Conservation (phyloP, 2,113 vertebrate species). For the Echinops telfairi region DNA sequence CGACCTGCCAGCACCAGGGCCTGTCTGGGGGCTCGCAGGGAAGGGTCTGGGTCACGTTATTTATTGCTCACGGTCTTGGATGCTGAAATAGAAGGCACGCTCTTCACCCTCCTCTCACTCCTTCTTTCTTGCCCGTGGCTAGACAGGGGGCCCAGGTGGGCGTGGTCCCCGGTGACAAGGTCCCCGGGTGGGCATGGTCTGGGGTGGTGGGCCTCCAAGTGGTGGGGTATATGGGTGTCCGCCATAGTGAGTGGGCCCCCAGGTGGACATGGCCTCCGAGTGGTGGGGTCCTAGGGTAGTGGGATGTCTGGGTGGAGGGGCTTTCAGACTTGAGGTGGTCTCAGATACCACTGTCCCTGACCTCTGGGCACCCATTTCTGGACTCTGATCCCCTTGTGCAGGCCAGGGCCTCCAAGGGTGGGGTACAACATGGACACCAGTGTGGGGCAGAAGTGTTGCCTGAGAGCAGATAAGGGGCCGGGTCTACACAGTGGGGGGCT, state of each 20-base stretch:
- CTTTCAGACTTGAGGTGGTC: background rate
- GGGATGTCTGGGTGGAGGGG: too few relatives aligned
- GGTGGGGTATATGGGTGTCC: too few relatives aligned
- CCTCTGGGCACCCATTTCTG: background rate
- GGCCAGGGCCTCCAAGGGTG: background rate
- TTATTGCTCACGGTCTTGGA: slow-evolving; percentile 82
- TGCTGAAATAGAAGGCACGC: slow-evolving; percentile 79
- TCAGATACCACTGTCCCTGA: too few relatives aligned
- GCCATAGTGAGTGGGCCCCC: too few relatives aligned
- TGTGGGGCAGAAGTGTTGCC: background rate
- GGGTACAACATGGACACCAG: background rate
- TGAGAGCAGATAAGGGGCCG: too few relatives aligned
- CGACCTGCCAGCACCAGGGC: background rate
- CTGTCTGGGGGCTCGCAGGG: background rate
- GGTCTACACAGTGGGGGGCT: too few relatives aligned
- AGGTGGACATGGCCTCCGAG: background rate
- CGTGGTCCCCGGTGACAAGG: background rate
- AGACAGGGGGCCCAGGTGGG: background rate
- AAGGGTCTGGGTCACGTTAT: slow-evolving; percentile 63
- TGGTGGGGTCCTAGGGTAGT: background rate
- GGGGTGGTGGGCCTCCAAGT: too few relatives aligned
- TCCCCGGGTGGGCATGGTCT: too few relatives aligned
- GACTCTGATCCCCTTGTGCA: background rate
- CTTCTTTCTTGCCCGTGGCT: background rate
- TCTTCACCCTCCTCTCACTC: background rate